These are phyloP conservation scores for Pherbina coryleti DNA, from an alignment of 2,888 invertebrate genomes.

Conservation along the genomic window DNA sequence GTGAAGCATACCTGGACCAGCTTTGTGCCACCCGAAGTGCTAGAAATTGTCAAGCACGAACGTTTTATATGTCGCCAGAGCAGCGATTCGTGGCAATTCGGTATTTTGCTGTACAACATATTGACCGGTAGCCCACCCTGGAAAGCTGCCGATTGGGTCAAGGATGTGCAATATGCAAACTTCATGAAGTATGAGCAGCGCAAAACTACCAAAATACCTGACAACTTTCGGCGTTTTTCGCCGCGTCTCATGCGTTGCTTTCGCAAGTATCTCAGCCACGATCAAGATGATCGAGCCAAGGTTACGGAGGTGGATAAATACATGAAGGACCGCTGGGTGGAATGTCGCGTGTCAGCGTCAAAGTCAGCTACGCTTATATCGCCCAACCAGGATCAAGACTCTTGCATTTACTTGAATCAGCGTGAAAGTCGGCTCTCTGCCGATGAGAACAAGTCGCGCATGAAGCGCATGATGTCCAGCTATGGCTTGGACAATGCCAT, in stretches of 20 bases:
- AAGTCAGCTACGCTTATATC: constrained; percentile 70
- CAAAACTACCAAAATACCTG: constrained; percentile 74
- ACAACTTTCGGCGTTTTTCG: constrained; percentile 75
- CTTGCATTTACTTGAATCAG: constrained; percentile 71
- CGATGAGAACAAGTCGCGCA: constrained; percentile 72
- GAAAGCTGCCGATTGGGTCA: constrained; percentile 79
- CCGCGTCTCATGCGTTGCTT: constrained; percentile 79
- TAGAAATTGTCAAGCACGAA: constrained; percentile 74
- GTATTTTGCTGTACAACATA: constrained; percentile 71
- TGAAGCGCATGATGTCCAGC: constrained; percentile 72
- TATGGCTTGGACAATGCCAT: constrained; percentile 77
- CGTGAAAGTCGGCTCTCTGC: constrained; percentile 71
- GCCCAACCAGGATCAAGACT: constrained; percentile 70
- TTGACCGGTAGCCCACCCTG: constrained; percentile 80
- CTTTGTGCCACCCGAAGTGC: constrained; percentile 74
- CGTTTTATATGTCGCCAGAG: constrained; percentile 76
- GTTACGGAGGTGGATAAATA: constrained; percentile 75
- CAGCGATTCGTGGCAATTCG: constrained; percentile 84
- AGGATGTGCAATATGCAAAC: constrained; percentile 77
- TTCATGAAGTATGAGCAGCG: constrained; percentile 78
- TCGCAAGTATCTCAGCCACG: constrained; percentile 78
- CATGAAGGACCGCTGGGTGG: constrained; percentile 74
- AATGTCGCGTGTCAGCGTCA: constrained; percentile 71
- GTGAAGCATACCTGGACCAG: constrained; percentile 74
- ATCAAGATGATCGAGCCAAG: constrained; percentile 76